Evolutionary conservation across 2,888 invertebrate species (phyloP), one percentile per base, ranked within the genome.

Genomic region (Leptarthrus brevirostris): DNA sequence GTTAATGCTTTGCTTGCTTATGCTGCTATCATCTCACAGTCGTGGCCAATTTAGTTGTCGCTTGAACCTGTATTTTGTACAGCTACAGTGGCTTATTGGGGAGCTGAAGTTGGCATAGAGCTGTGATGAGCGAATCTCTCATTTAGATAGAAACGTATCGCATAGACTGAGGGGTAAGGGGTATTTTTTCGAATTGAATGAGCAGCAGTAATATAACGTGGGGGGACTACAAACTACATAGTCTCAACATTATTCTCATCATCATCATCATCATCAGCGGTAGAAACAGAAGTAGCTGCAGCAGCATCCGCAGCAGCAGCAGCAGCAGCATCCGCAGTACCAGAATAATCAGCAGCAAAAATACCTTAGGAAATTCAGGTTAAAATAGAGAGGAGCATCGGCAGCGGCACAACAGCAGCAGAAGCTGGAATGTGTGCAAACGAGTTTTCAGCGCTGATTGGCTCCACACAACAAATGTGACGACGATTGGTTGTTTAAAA

Each of bases 401-500:
- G 52, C 22, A 20, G 30, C 49, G 64, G 44, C 3, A 26, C 54
- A 49, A 10, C 54, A 54, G 24, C 54, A 54, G 4, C 54, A 26
- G n/a, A 24, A 54, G 0, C 69, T 69, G 72, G 72, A 58, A 44
- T 72, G 56, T 72, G 72, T 72, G 56, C 56, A 72, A 58, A 72
- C 56, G 54, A 72, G 56, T 72, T 72, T 72, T 72, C 44, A 72
- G 72, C 56, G 72, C 72, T 72, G 72, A 72, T 72, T 72, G 72
- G 72, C 72, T 56, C 72, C 56, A 72, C 58, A 56, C 56, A 72
- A 72, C 54, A 72, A 72, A 72, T 72, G 72, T 72, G 69, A 72
- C 72, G 47, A 56, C 72, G 72, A 72, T 72, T 72, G 72, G 72
- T 72, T 72, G 72, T 47, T 72, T 72, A 72, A 72, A 72, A 72